Conservation (phyloP, 2,797 vertebrate species). For the Cirrhinus molitorella region DNA sequence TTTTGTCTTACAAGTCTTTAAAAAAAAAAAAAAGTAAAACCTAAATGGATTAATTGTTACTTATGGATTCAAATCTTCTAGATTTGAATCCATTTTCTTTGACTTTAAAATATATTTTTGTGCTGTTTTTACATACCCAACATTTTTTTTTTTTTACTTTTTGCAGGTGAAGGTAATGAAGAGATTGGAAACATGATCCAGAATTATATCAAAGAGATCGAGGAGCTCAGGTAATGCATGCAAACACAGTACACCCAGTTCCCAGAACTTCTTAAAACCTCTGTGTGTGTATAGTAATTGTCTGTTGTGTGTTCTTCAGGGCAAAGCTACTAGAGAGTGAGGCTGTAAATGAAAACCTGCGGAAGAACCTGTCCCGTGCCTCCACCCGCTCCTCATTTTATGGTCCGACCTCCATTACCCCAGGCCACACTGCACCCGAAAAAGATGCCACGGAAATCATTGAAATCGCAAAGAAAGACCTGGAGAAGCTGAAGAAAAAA, state of each 20-base stretch:
- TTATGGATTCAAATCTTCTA: no score
- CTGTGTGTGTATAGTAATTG: neutral
- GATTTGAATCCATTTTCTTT: neutral
- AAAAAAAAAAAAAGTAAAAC: neutral
- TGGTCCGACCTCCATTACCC: constrained; percentile 80
- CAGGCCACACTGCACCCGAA: constrained; percentile 83
- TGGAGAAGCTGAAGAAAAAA: constrained; percentile 94
- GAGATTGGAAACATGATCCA: constrained; percentile 98
- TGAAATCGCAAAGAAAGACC: constrained; percentile 93
- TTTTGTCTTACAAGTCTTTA: neutral
- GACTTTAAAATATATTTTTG: neutral
- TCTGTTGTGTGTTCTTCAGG: constrained; percentile 70
- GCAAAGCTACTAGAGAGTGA: constrained; percentile 96
- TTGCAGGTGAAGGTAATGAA: constrained; percentile 91
- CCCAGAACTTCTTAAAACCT: neutral
- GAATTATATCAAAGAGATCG: constrained; percentile 97
- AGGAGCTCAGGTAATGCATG: constrained; percentile 90
- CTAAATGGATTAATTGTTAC: neutral
- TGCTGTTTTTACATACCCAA: neutral
- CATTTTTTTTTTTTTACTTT: no score
- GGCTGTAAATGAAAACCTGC: constrained; percentile 91
- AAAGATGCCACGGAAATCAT: constrained; percentile 93
- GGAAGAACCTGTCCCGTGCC: constrained; percentile 89
- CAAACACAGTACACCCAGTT: neutral
- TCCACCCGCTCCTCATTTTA: constrained; percentile 86